These are phyloP conservation scores for Psammodynastes pulverulentus DNA, from an alignment of 2,113 vertebrate species.

Conservation along the genomic window DNA sequence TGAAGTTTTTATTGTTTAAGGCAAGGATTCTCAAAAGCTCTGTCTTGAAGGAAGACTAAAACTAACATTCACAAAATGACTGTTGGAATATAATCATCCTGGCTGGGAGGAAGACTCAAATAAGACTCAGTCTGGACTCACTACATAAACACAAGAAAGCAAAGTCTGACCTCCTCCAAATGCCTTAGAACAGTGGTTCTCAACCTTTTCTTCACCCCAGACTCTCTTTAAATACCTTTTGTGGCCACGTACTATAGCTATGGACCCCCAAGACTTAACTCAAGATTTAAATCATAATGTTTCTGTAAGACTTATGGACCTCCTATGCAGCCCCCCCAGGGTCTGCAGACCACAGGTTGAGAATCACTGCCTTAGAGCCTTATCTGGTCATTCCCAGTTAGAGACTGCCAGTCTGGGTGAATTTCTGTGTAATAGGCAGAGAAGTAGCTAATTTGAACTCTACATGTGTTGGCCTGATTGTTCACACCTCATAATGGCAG, in stretches of 20 bases:
- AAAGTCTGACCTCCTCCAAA: neutral
- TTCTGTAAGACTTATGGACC: neutral
- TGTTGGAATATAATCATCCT: too few species aligned
- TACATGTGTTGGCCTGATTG: neutral
- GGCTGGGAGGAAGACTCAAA: neutral
- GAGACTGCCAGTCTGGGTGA: neutral
- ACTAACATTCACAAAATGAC: neutral
- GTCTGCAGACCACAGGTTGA: neutral
- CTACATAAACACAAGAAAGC: too few species aligned
- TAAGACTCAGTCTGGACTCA: neutral
- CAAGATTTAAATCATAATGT: neutral
- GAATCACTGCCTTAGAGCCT: neutral
- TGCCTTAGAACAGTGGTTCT: neutral
- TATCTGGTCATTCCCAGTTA: neutral
- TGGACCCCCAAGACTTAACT: neutral
- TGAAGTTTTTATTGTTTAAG: neutral
- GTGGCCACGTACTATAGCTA: neutral
- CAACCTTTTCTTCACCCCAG: neutral
- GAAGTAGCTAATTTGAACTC: neutral
- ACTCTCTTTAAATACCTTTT: neutral
- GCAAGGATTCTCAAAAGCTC: neutral
- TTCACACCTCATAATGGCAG: neutral
- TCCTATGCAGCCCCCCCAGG: neutral
- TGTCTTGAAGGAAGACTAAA: neutral
- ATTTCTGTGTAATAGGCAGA: neutral